phyloP scores from a whole-genome alignment of 2,113 vertebrate genomes.

The Sander vitreus region DNA sequence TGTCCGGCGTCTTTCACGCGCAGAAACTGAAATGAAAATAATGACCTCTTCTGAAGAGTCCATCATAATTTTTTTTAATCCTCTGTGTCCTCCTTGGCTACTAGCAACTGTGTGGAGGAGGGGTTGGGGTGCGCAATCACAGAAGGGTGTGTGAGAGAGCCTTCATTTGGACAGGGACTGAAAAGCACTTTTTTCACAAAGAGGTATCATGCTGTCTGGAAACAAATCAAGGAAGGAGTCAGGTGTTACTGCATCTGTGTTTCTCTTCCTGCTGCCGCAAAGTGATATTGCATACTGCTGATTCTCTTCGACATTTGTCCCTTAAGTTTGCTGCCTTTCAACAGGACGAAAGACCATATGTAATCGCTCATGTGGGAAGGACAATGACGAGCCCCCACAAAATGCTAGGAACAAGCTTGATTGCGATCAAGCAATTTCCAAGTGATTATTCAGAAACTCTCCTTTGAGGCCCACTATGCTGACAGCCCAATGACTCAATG shows the following conservation, averaged over 20 bases:
- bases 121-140: no score
- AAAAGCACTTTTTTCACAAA: neutral
- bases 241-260: neutral
- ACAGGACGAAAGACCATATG: slow-evolving; percentile 3
- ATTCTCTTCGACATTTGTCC: neutral
- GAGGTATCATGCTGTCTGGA: neutral
- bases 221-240: neutral
- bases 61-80: no score
- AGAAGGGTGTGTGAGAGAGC: neutral
- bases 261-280: slow-evolving; percentile 25
- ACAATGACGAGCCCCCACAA: neutral
- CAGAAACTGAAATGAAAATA: no score
- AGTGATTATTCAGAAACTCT: neutral
- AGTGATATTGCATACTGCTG: neutral
- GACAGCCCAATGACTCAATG: slow-evolving; percentile 28
- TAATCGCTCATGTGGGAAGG: neutral
- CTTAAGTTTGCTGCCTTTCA: neutral
- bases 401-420: neutral
- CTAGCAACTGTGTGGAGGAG: no score
- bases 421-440: neutral
- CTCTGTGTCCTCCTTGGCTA: no score
- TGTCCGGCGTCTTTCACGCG: no score
- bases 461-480: slow-evolving; percentile 2
- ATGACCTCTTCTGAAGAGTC: no score
- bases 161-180: neutral